Base-by-base conservation (phyloP, 2,888 invertebrate genomes). In the Phoenoteleia sp. region DNA sequence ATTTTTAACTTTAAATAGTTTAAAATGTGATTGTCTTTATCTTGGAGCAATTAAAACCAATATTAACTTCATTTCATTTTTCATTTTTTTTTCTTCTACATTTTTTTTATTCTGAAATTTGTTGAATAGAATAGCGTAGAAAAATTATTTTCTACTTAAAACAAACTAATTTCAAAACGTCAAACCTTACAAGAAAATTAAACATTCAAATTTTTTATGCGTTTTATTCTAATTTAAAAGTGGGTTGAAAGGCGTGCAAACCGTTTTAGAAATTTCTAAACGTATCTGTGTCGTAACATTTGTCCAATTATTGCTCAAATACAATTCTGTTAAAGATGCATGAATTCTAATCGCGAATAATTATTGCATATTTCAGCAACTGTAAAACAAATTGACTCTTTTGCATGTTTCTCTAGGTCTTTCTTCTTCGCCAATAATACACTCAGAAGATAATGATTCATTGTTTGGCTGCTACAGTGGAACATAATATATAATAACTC, bases 401-500 rank as follows among this genome's bases (percentile, higher is more conserved):
- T 47, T 67, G n/a, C 67, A 25, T 47, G 9, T 9, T n/a, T 3
- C 60, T 58, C 19, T 52, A 0, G n/a, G 17, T 39, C 54, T 69
- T 49, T 47, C 21, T 60, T 58, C 49, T 52, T 6, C 19, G 7
- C 25, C 19, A 7, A 62, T 81, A 60, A 67, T 23, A 19, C 21
- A 33, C 47, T 36, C 25, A 4, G 21, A 45, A 27, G 49, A 52
- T 74, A 79, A 83, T 79, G 72, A 83, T 66, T 83, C 72, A 83
- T 83, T 83, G 82, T 82, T 76, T 36, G 27, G 17, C 15, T 47
- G 13, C 49, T 71, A 19, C 25, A 49, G 47, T 66, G 17, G 19
- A 72, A 76, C 25, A 47, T 66, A 72, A 66, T 66, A 76, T 72
- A 71, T 76, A 76, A 69, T 76, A 82, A 64, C 56, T 76, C 64